A percentile compares a stretch with the other conserved stretches of the same genome.
Conservation (phyloP, 2,113 vertebrate species). For the Cryptomyrus ogoouensis region DNA sequence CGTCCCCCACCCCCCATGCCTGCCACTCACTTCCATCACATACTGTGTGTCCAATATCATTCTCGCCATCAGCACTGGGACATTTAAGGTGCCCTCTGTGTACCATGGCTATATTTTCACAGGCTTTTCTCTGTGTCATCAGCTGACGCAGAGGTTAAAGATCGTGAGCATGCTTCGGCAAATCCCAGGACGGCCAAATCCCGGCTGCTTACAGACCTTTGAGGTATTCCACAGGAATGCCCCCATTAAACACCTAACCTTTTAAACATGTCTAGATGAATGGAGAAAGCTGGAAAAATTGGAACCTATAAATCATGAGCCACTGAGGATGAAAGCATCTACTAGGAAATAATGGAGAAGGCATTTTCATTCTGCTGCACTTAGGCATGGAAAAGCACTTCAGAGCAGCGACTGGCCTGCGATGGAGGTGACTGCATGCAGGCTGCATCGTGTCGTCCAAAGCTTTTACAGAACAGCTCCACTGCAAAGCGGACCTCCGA, state of each 20-base stretch:
- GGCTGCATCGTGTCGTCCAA: background rate
- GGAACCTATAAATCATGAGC: background rate
- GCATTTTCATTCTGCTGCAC: background rate
- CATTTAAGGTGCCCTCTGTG: background rate
- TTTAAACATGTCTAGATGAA: background rate
- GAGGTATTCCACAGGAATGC: background rate
- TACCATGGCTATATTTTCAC: background rate
- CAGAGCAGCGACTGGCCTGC: background rate
- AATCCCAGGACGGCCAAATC: background rate
- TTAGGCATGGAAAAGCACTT: background rate
- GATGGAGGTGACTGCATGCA: background rate
- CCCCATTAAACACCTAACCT: background rate
- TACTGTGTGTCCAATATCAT: background rate
- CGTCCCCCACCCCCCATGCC: too few species aligned
- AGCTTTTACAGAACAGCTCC: background rate
- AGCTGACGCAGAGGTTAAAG: background rate
- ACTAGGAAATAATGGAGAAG: background rate
- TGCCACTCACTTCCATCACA: background rate
- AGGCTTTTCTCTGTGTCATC: background rate
- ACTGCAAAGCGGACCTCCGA: conserved; percentile 20
- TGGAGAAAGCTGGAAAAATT: background rate
- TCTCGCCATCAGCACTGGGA: background rate
- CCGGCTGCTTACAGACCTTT: background rate
- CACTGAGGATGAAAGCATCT: background rate
- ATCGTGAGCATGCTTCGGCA: background rate